Evolutionary conservation across 1,140 invertebrate genomes (phyloP).

Genomic region (Orius laevigatus): DNA sequence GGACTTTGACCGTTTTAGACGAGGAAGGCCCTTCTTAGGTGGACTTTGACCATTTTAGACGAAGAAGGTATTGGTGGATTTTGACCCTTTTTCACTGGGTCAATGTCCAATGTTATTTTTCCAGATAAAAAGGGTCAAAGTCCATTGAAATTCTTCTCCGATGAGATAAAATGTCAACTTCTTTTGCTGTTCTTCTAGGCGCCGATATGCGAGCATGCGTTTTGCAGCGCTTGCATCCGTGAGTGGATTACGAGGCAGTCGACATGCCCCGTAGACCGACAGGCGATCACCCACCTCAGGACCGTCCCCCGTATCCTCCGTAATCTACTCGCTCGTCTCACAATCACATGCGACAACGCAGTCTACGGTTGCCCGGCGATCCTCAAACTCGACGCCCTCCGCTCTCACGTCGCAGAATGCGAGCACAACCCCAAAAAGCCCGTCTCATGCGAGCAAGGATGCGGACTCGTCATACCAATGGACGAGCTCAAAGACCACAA

Average conservation of each 20-base stretch:
- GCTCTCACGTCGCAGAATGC: slow-evolving; percentile 75
- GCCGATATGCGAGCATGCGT: slow-evolving; percentile 87
- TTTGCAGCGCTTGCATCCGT: slow-evolving; percentile 82
- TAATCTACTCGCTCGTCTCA: slow-evolving; percentile 73
- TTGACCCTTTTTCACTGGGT: no score
- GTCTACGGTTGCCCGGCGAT: slow-evolving; percentile 68
- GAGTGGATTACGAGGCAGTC: slow-evolving; percentile 87
- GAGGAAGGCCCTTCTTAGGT: no score
- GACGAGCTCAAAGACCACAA: slow-evolving; percentile 88
- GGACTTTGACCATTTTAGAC: no score
- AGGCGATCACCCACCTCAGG: slow-evolving; percentile 73
- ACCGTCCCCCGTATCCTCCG: slow-evolving; percentile 81
- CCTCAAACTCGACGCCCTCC: slow-evolving; percentile 71
- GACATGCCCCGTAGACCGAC: slow-evolving; percentile 85
- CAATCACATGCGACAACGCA: slow-evolving; percentile 80
- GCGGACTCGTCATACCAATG: slow-evolving; percentile 83
- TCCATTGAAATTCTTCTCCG: no score
- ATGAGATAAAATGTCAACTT: no score
- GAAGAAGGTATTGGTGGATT: no score
- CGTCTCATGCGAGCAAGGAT: slow-evolving; percentile 80
- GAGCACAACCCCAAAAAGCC: slow-evolving; percentile 88
- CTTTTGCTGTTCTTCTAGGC: slow-evolving; percentile 45
- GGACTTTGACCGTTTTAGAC: no score
- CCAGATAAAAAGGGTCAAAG: no score
- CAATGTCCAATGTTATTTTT: no score